These are phyloP conservation scores for Agrenia bidenticulata DNA, from an alignment of 2,888 invertebrate species.

Conservation along the genomic window DNA sequence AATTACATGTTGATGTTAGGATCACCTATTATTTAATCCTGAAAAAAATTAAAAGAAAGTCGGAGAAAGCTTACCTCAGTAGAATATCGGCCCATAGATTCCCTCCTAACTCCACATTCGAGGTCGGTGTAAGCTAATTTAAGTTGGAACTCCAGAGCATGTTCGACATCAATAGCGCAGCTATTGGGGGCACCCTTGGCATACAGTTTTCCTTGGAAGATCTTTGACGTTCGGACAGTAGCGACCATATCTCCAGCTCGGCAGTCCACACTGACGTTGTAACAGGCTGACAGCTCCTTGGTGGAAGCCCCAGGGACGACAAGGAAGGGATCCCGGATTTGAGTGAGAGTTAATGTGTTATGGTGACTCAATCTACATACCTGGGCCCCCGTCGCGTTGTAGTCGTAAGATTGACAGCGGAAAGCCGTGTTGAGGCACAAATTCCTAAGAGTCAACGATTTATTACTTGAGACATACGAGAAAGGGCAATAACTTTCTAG, in stretches of 20 bases:
- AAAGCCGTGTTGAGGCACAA: conserved; percentile 85
- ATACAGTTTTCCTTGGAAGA: conserved; percentile 92
- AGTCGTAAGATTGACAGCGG: conserved; percentile 90
- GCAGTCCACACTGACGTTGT: conserved; percentile 91
- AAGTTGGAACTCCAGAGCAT: conserved; percentile 84
- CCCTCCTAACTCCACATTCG: conserved; percentile 88
- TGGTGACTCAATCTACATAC: conserved; percentile 91
- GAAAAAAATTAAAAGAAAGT: no score
- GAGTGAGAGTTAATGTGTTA: conserved; percentile 81
- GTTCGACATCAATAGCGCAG: conserved; percentile 84
- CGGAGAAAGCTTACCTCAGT: conserved; percentile 68
- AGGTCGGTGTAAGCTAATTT: conserved; percentile 89
- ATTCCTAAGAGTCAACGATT: conserved; percentile 60
- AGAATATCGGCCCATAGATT: conserved; percentile 79
- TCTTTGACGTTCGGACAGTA: conserved; percentile 83
- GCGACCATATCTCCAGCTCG: conserved; percentile 90
- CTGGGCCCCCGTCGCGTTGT: conserved; percentile 88
- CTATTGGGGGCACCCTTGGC: conserved; percentile 92
- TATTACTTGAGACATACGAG: not conserved
- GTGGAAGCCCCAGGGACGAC: conserved; percentile 89
- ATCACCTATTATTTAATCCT: no score
- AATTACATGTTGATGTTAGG: no score
- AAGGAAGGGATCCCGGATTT: conserved; percentile 86
- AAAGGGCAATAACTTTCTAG: no score
- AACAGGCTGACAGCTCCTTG: conserved; percentile 88